These are phyloP conservation scores for Climacteris rufus DNA, from an alignment of 2,113 vertebrate species.

Conservation along the genomic window DNA sequence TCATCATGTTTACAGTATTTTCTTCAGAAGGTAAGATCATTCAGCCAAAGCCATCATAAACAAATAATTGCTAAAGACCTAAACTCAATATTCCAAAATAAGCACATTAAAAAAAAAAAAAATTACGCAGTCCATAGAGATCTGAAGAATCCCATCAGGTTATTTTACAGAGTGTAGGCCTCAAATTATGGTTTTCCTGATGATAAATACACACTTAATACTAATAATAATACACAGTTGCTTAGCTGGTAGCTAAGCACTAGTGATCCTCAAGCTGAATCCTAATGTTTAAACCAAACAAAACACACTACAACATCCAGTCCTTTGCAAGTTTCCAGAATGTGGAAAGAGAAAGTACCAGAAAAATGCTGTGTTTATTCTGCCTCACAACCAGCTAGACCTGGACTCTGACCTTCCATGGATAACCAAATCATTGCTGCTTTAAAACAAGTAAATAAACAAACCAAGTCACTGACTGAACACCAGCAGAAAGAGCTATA, in stretches of 20 bases:
- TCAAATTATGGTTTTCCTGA: not conserved
- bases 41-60: not conserved
- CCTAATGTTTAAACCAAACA: not conserved
- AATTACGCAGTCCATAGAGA: accelerated
- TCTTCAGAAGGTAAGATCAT: not conserved
- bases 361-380: not conserved
- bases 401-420: not conserved
- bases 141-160: not conserved
- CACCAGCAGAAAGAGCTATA: not conserved
- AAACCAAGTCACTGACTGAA: not conserved
- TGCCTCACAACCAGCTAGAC: not conserved
- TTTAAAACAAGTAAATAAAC: not conserved
- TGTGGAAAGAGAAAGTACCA: not conserved
- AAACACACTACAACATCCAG: not conserved
- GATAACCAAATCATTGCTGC: not conserved
- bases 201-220: not conserved
- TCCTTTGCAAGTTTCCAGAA: not conserved
- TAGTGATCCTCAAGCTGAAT: not conserved
- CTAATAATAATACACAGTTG: not conserved
- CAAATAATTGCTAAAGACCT: not conserved
- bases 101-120: not conserved
- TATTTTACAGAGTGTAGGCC: not conserved
- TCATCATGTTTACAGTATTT: not conserved
- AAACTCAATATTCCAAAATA: not conserved
- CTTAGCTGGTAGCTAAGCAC: not conserved